A percentile compares a stretch with the other conserved stretches of the same genome.
phyloP scores from a whole-genome alignment of 2,888 invertebrate species.

The Dryococelus australis region DNA sequence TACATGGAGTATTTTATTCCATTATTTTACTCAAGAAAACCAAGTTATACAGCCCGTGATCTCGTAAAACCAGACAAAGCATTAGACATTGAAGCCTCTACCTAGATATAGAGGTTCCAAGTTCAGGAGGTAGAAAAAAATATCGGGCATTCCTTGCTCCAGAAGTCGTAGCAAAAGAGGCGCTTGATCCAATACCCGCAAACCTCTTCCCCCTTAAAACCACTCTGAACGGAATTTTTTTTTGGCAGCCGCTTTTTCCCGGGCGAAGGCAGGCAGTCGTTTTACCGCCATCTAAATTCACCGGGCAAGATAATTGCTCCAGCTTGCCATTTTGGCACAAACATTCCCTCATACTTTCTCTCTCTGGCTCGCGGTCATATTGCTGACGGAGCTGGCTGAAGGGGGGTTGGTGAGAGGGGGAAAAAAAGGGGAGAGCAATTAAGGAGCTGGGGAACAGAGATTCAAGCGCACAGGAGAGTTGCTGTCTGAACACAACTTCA shows the following conservation, averaged over 20 bases:
- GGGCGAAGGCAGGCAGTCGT: neutral
- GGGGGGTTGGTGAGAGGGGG: neutral
- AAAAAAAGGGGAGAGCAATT: neutral
- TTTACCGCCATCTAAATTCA: conserved; percentile 16
- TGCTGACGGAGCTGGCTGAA: neutral
- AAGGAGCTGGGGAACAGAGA: too few relatives aligned
- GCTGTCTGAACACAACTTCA: too few relatives aligned
- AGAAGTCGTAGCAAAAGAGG: neutral
- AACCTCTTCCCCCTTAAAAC: neutral
- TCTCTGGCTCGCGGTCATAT: neutral
- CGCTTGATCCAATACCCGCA: neutral
- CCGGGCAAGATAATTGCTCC: neutral
- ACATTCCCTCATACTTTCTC: conserved; percentile 16
- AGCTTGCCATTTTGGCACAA: conserved; percentile 11
- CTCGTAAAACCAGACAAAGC: too few relatives aligned
- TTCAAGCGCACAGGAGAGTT: too few relatives aligned
- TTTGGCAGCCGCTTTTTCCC: neutral
- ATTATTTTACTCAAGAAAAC: too few relatives aligned
- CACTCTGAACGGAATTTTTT: neutral
- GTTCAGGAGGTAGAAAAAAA: too few relatives aligned
- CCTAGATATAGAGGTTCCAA: too few relatives aligned
- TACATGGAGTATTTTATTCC: too few relatives aligned
- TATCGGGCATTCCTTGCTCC: too few relatives aligned
- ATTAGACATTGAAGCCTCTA: too few relatives aligned
- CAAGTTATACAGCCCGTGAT: too few relatives aligned